Base-by-base conservation (phyloP, 2,888 invertebrate genomes). In the Leptura quadrifasciata region DNA sequence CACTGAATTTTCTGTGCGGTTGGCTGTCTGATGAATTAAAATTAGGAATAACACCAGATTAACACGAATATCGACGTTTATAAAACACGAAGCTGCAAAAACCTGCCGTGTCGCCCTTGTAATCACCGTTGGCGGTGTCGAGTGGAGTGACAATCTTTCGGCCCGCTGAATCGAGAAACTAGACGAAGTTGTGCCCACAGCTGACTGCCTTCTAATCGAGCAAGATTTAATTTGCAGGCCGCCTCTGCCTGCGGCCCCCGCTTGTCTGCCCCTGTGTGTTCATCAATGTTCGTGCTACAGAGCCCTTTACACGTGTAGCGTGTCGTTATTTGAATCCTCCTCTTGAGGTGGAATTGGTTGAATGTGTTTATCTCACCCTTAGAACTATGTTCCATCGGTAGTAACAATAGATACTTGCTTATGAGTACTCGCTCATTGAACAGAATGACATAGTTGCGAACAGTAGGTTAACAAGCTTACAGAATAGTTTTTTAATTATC, bases 81-180 rank as follows among this genome's bases (percentile, higher is more conserved):
- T 39, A 69, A 58, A 69, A 39, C 57, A 58, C 69, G 58, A 58
- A 21, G 58, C 39, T n/a, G 39, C 20, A 69, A 69, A 69, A 69
- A 58, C 58, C 21, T 57, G 20, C 47, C 69, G 69, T 39, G 69
- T 35, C 69, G 69, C 69, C 39, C 58, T 39, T 27, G 35, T 35
- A 39, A 69, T 69, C 69, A 69, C 71, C 78, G 76, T 74, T 69
- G 69, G 75, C 76, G 79, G 73, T 76, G 76, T 64, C 24, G 60
- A 55, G 69, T 76, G 83, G 76, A 82, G 67, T 67, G 85, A 86
- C 85, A 85, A 87, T 86, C 86, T 87, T 85, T 84, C 87, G 84
- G 84, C 60, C 82, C 88, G 85, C 77, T 87, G 87, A 81, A 70
- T 83, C 86, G 87, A 84, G 84, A 87, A 87, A 87, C 85, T 85